Base-by-base conservation (phyloP, 2,113 vertebrate species). In the Cathartes aura region DNA sequence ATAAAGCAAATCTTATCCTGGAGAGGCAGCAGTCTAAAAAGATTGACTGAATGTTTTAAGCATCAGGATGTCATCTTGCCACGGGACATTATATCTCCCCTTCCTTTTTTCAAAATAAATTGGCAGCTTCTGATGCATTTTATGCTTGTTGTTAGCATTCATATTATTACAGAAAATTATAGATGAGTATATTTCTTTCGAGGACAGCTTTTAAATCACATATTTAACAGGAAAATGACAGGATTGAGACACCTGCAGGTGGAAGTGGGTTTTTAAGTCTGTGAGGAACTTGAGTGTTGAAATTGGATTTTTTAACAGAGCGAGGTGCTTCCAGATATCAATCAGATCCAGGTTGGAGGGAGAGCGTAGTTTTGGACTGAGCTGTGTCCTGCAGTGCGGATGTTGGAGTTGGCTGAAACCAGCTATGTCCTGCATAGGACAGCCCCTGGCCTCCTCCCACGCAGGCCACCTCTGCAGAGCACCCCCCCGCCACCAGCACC, bases 31-130 rank as follows among this genome's bases (percentile, higher is more conserved):
- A 88, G 36, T 32, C 72, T 63, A 38, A 86, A 80, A 62, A 83
- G 63, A 82, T 60, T 79, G 50, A 32, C 36, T 76, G 53, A 90
- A 29, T 93, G 56, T 50, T 94, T 92, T 58, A 82, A 96, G 55
- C 66, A 64, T 60, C 50, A 72, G 62, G 52, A 72, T 73, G 19
- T 70, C 55, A 50, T 60, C 58, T 90, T 87, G 45, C 66, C 27
- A 50, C 30, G 82, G 67, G 66, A 80, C 55, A 73, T 20, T 56
- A 0, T 38, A 76, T 58, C 19, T 73, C 24, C 48, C 3, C 10
- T 52, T 75, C 6, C 2, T 66, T 82, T 68, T 72, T 87, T 40
- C 47, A 36, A 27, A 85, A 73, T 19, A 89, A 94, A 71, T 50
- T 58, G 58, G 3, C 62, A 93, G 62, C n/a, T 84, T 82, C 21